Percentiles rank a stretch among this genome's conserved stretches.
phyloP scores from a whole-genome alignment of 2,113 vertebrate species.

The Rhinolophus ferrumequinum region DNA sequence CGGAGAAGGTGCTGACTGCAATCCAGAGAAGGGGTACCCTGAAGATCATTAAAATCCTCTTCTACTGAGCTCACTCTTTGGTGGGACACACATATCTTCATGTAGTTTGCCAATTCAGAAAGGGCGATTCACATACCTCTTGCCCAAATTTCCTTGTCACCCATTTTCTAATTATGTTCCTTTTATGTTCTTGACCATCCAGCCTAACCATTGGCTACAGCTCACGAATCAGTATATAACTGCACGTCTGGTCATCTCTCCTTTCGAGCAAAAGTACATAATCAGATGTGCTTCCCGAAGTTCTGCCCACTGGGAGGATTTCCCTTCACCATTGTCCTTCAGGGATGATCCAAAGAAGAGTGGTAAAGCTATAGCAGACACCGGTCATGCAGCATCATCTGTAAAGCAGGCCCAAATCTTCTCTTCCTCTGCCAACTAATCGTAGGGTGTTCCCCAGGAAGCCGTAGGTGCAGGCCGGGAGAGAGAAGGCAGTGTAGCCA shows the following conservation, averaged over 20 bases:
- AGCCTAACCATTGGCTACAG: background rate
- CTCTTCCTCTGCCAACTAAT: background rate
- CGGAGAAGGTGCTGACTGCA: background rate
- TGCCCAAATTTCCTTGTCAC: background rate
- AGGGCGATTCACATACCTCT: background rate
- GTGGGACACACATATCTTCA: background rate
- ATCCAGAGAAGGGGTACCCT: background rate
- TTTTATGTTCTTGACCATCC: background rate
- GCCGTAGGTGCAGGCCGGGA: background rate
- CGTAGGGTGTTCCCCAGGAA: background rate
- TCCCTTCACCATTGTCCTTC: background rate
- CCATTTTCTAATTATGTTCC: background rate
- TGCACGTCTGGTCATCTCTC: background rate
- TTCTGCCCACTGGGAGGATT: background rate
- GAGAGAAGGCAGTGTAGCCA: background rate
- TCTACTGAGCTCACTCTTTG: background rate
- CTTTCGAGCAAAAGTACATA: background rate
- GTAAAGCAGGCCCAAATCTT: background rate
- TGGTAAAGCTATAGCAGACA: background rate
- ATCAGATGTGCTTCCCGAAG: background rate
- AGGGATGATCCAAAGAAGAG: background rate
- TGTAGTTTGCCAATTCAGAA: background rate
- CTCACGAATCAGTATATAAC: background rate
- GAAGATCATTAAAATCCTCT: background rate
- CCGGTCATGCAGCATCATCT: background rate